Base-by-base conservation (phyloP, 2,113 vertebrate genomes). In the Chascanopsetta lugubris region DNA sequence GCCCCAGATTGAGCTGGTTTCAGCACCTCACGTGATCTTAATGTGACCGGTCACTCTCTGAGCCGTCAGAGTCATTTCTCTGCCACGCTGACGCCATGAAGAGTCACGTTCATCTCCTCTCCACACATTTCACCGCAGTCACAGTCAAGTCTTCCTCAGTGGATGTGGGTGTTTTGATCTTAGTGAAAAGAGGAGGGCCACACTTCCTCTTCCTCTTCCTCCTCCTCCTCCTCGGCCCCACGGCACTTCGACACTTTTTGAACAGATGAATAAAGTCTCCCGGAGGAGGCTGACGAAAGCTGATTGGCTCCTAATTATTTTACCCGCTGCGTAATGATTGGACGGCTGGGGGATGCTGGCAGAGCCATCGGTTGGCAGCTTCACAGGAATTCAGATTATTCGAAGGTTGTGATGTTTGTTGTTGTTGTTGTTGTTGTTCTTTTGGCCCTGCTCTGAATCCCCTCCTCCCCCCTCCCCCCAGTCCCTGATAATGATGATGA, bases 371-470 rank as follows among this genome's bases (percentile, higher is more conserved):
- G n/a, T 63, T 82, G 72, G 75, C 81, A 83, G 57, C 32, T 51
- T 48, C 2, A 13, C 55, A 70, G 71, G 69, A 85, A 74, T 84
- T 63, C 48, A 17, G 61, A 64, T 78, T 62, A 81, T 76, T 84
- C 24, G 1, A 70, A 62, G 48, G 71, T 77, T 70, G 77, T 68
- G 61, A 67, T 69, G 70, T 77, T 82, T 87, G 80, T 79, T 76
- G 72, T 60, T 69, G 48, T 69, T 36, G 17, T 29, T 26, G 22
- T 72, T 74, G 79, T 75, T 89, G 74, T 86, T 87, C 85, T 78
- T 79, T 73, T 82, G 77, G 69, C 42, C 61, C 20, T 29, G 54
- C 70, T 50, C 40, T 66, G 34, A 66, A 58, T 32, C 21, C 57
- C 25, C 40, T 55, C 42, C 45, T 61, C 53, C 48, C 43, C 26